Base-by-base conservation (phyloP, 2,797 vertebrate genomes). In the Cheirogaleus major region DNA sequence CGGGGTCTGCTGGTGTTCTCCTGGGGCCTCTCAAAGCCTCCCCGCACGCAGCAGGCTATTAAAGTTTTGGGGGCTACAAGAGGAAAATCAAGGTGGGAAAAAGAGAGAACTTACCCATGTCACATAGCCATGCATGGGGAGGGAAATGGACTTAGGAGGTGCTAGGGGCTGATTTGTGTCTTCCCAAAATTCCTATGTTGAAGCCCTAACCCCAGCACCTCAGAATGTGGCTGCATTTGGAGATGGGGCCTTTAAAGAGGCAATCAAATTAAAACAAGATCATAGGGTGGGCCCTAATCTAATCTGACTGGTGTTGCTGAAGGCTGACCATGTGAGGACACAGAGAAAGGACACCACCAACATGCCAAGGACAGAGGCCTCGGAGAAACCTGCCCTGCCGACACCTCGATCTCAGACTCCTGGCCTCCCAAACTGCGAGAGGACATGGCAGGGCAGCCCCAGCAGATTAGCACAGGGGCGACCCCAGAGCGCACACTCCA, bases 71-170 rank as follows among this genome's bases (percentile, higher is more conserved):
- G 1, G 50, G 52, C 8, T 57, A 4, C 23, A 5, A 2, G 67
- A 35, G 11, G 57, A 13, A 65, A 67, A 78, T 41, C 3, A 2
- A 32, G 72, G 50, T 5, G 2, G 43, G 65, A 80, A 52, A 70
- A 12, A 9, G 1, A 0, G 1, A 50, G 30, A 25, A 1, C 9
- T 2, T 4, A 14, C 5, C 22, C 7, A 0, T 1, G 0, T 18
- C 78, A 9, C 38, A 3, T 2, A 61, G 41, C 45, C 0, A 0
- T 0, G 0, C 0, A 11, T 0, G 45, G 27, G 20, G 35, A 18
- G 0, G 9, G n/a, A 43, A 17, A 6, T 1, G 67, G 43, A 55
- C n/a, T 41, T 11, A 7, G n/a, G 32, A 23, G 5, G n/a, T 45
- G 43, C 38, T 0, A 3, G 0, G 22, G 72, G n/a, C 30, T 43